These are phyloP conservation scores for Lysiphlebus fabarum DNA, from an alignment of 1,140 invertebrate genomes.

Conservation along the genomic window DNA sequence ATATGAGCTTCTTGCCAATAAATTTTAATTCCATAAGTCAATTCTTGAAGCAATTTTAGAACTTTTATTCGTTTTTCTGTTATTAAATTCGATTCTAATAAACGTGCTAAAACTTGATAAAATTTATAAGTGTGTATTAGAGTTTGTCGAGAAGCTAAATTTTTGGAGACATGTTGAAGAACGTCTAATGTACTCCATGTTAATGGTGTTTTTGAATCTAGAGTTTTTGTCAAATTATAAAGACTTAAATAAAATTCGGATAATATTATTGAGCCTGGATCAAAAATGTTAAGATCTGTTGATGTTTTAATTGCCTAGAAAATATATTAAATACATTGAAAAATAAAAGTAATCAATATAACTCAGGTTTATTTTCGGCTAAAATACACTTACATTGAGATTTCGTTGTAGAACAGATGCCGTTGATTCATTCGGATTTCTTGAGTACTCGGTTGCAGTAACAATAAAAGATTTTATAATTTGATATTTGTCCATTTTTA, in stretches of 20 bases:
- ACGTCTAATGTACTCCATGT: constrained; percentile 64
- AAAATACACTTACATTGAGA: constrained; percentile 48
- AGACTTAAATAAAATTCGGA: constrained; percentile 58
- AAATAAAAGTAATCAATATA: background rate
- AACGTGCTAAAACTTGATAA: constrained; percentile 60
- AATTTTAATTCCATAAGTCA: constrained; percentile 69
- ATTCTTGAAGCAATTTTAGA: constrained; percentile 58
- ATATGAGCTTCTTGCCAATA: constrained; percentile 69
- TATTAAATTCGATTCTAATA: constrained; percentile 53
- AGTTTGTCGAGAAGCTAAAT: constrained; percentile 58
- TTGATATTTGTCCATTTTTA: constrained; percentile 43
- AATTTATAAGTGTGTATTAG: constrained; percentile 69
- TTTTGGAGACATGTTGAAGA: constrained; percentile 60
- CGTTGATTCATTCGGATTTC: constrained; percentile 48
- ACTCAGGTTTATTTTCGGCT: background rate
- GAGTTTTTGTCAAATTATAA: constrained; percentile 49
- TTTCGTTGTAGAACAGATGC: constrained; percentile 50
- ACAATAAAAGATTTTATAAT: constrained; percentile 52
- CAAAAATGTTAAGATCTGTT: constrained; percentile 56
- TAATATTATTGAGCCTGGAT: constrained; percentile 51
- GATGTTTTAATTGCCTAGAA: constrained; percentile 52
- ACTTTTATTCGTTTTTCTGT: constrained; percentile 51
- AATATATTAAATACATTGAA: background rate
- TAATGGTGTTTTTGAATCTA: constrained; percentile 40
- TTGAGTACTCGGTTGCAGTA: constrained; percentile 47